Evolutionary conservation across 2,797 vertebrate species (phyloP), one percentile per base, ranked within the genome.

Genomic region (Rhodeus uyekii): DNA sequence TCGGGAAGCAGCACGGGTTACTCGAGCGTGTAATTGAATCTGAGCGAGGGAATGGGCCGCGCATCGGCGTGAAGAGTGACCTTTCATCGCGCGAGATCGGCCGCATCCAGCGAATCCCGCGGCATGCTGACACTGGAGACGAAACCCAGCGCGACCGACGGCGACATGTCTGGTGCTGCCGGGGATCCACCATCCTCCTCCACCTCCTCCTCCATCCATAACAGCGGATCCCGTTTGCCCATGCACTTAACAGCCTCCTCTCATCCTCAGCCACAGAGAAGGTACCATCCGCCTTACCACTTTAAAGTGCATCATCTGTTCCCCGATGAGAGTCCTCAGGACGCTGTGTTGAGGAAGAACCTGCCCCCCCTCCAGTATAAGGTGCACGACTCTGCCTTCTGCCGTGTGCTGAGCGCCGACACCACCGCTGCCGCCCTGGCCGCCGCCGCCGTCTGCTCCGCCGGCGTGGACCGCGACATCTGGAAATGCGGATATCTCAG

Each of bases 401-500:
- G 87, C 77, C 87, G 87, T 2, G 87, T 89, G 12, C 81, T 89
- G 2, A 86, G 86, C 63, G 78, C 87, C 1, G 86, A 87, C 67
- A 88, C 88, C 60, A 89, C 88, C 3, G 88, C 88, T 34, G 88
- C 87, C 22, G 85, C 88, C 67, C 74, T 84, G 44, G 80, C 84
- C 46, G 82, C 85, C 7, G 84, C 86, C 18, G 83, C 88, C 27
- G 86, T 76, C 39, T 87, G 86, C 69, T 86, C 88, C 1, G 29
- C 77, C 44, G 86, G 84, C 24, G 74, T 83, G 68, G 88, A 89
- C 63, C 84, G 89, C 83, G 91, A 93, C 87, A 94, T 96, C 88
- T 94, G 94, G 90, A 96, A 96, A 90, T 95, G 95, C 88, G 95
- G 95, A 77, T 96, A 96, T 91, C 93, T 96, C 87, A 92, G 94